These are phyloP conservation scores for Lymantria monacha DNA, from an alignment of 2,888 invertebrate species.

Conservation along the genomic window DNA sequence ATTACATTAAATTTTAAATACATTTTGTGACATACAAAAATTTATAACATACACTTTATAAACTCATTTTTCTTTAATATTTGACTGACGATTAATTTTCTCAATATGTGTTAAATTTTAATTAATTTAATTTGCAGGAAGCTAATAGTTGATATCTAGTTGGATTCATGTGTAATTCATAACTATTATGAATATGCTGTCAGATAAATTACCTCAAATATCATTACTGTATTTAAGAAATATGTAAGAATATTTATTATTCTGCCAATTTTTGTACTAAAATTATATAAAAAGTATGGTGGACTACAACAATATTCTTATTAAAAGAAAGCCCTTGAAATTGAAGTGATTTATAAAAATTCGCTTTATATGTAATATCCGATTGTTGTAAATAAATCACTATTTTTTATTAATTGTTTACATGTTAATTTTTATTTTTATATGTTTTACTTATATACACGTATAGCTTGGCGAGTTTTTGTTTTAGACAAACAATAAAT, in stretches of 20 bases:
- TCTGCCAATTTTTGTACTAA: too few relatives aligned
- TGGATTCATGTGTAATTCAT: neutral
- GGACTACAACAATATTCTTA: too few relatives aligned
- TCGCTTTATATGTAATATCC: conserved; percentile 42
- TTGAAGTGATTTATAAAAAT: conserved; percentile 30
- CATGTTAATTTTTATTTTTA: conserved; percentile 63
- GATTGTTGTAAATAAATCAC: conserved; percentile 68
- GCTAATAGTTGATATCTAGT: neutral
- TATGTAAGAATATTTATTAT: too few relatives aligned
- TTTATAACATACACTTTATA: conserved; percentile 2
- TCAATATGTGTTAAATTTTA: neutral
- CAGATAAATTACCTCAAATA: neutral
- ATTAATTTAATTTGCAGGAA: neutral
- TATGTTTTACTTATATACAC: conserved; percentile 61
- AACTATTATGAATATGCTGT: neutral
- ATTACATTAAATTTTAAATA: too few relatives aligned
- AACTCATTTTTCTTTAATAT: neutral
- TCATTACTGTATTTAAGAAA: neutral
- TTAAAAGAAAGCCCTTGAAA: neutral
- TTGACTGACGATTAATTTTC: neutral
- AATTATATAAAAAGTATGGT: too few relatives aligned
- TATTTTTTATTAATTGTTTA: conserved; percentile 69
- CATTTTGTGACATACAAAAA: conserved; percentile 35
- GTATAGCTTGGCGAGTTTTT: conserved; percentile 59
- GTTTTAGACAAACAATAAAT: conserved; percentile 35